Evolutionary conservation across 2,888 invertebrate genomes (phyloP), one percentile per base, ranked within the genome.

Genomic region (Drosophila vallismaia): DNA sequence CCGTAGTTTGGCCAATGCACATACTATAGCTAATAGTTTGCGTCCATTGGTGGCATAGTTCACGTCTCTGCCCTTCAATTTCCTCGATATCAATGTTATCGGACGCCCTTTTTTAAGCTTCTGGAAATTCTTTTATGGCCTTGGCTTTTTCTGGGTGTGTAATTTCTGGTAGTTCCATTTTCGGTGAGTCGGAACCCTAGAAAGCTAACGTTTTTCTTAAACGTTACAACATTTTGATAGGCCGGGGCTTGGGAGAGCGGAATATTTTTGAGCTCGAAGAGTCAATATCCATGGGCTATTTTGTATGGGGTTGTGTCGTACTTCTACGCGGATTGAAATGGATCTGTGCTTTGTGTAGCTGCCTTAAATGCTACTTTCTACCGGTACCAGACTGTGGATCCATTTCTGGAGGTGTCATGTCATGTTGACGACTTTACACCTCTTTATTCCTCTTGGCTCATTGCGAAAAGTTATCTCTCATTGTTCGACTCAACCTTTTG

Each of bases 401-500:
- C 19, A 19, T 19, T 19, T 19, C 19, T 19, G 46, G 26, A 31
- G 31, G 31, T 19, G 19, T 19, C 19, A 1, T 19, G 31, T 5
- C 3, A 3, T 31, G 31, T 3, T 31, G 31, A 8, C 31, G 31
- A 5, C 8, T 10, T 36, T 36, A n/a, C 10, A 3, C 36, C 10
- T 10, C 9, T 9, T 3, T 3, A 31, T 12, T 45, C 54, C n/a
- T 54, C 45, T 45, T 31, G 44, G 14, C 33, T 54, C 33, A 12
- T 45, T 42, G 54, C 54, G 8, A 54, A 54, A n/a, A 29, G 8
- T 8, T 45, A 45, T 10, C 54, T 31, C 28, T 49, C 54, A 19
- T 50, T 49, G 24, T 55, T 62, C 1, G 50, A 36, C 49, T 62
- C 54, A 9, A 54, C 53, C 14, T 53, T 49, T 31, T 52, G 45